Percentiles rank a stretch among this genome's conserved stretches.
phyloP scores from a whole-genome alignment of 2,888 invertebrate genomes.

The Clunio marinus region DNA sequence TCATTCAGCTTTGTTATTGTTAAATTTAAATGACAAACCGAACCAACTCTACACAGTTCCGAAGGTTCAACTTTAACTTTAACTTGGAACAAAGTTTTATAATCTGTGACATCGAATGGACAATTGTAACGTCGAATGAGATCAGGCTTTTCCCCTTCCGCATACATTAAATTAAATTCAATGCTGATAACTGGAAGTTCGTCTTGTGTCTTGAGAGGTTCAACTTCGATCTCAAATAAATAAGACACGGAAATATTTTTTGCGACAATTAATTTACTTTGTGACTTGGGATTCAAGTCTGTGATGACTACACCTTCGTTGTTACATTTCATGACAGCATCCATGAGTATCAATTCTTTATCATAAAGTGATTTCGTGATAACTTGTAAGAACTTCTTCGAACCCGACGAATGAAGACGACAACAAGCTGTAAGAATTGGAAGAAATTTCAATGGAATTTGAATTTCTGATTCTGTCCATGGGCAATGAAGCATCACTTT shows the following conservation, averaged over 20 bases:
- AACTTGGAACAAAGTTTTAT: constrained; percentile 79
- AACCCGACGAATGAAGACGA: constrained; percentile 76
- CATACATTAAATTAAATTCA: constrained; percentile 61
- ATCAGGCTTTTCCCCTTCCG: constrained; percentile 46
- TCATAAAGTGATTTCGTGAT: constrained; percentile 60
- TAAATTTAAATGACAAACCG: constrained; percentile 77
- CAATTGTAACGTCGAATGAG: constrained; percentile 57
- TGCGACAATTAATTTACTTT: constrained; percentile 61
- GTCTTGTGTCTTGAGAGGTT: constrained; percentile 57
- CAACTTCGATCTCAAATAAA: constrained; percentile 75
- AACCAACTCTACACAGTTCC: constrained; percentile 84
- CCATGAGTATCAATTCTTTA: constrained; percentile 53
- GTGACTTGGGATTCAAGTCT: constrained; percentile 62
- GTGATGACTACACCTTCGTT: constrained; percentile 57
- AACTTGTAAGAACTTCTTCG: constrained; percentile 81
- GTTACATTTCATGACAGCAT: constrained; percentile 57
- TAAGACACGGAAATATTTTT: constrained; percentile 73
- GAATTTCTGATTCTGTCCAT: constrained; percentile 69
- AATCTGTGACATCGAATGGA: constrained; percentile 75
- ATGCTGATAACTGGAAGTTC: constrained; percentile 59
- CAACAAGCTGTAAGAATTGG: constrained; percentile 77
- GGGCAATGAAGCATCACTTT: constrained; percentile 76
- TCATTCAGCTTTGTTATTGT: constrained; percentile 61
- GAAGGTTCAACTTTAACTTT: constrained; percentile 64
- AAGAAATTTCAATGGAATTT: constrained; percentile 72